Evolutionary conservation across 2,888 invertebrate species (phyloP), one percentile per base, ranked within the genome.

Genomic region (Biston stratarius): DNA sequence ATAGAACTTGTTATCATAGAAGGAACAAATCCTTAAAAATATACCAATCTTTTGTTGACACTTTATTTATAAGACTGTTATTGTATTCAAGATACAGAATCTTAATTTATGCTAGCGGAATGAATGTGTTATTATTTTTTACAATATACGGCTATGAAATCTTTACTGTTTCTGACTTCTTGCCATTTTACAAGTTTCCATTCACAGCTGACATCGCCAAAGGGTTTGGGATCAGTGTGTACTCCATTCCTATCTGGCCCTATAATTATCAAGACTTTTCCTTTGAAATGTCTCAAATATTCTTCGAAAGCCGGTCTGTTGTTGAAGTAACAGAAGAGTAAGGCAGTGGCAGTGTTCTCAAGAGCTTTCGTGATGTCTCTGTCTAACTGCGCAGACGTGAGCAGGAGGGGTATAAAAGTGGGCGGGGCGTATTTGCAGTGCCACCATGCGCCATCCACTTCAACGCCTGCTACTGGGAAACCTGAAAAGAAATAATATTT

Each of bases 361-460:
- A 96, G 85, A 60, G 94, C 80, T 44, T 80, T 69, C 6, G 81
- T 79, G 53, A 88, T 86, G 62, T 91, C 89, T 57, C 83, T 82
- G 75, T 93, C 83, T 74, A 93, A 77, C 15, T 76, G 72, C 7
- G 87, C 83, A 2, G 93, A 83, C 0, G 95, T 94, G 79, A 95
- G 95, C 69, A 94, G 93, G 40, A 96, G 91, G 5, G 95, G 94
- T 69, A 97, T 95, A 80, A 97, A 97, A 62, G 94, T 94, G 1
- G 96, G 96, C 24, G 96, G 96, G 2, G 97, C 96, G 85, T 97
- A 97, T 85, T 94, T 95, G 81, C 96, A 96, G 52, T 89, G 92
- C 97, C 97, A 98, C 97, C 97, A 98, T 0, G 94, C 95, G 56
- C 95, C 93, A 84, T 97, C 97, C n/a, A 97, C 92, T 93, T 98